Conservation (phyloP, 2,113 vertebrate species). For the Uria aalge region DNA sequence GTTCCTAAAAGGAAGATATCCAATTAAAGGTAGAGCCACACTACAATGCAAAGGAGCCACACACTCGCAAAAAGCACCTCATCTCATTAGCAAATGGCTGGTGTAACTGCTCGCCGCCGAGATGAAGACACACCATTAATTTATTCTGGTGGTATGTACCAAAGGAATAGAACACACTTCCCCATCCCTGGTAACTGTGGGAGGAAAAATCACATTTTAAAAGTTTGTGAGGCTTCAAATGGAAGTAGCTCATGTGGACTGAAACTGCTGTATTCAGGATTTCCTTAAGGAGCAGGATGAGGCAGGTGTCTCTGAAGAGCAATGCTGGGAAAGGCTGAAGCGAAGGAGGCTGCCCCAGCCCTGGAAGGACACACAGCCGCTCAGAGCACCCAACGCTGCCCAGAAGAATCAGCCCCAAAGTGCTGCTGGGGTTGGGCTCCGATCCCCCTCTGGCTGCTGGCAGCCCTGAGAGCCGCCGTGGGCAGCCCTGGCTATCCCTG, state of each 20-base stretch:
- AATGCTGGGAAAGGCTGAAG: not conserved
- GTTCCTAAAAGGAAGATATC: not conserved
- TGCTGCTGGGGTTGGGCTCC: accelerated
- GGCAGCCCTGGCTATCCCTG: not conserved
- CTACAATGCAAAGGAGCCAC: not conserved
- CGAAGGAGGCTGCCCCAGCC: accelerated
- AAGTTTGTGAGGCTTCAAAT: not conserved
- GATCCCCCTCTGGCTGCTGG: accelerated
- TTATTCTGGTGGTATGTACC: not conserved
- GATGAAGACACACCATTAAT: not conserved
- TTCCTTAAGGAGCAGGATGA: not conserved
- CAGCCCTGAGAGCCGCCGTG: accelerated
- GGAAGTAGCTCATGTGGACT: not conserved
- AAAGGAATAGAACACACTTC: not conserved
- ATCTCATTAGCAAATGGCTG: not conserved
- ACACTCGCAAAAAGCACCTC: not conserved
- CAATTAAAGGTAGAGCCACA: not conserved
- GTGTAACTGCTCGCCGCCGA: not conserved
- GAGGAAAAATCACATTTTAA: not conserved
- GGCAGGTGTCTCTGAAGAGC: not conserved
- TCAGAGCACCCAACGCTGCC: not conserved
- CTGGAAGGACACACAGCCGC: accelerated
- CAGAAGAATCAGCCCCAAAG: not conserved
- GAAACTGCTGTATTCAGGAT: not conserved
- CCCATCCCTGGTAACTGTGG: not conserved